These are phyloP conservation scores for Corvus cornix DNA, from an alignment of 2,113 vertebrate genomes.

Conservation along the genomic window DNA sequence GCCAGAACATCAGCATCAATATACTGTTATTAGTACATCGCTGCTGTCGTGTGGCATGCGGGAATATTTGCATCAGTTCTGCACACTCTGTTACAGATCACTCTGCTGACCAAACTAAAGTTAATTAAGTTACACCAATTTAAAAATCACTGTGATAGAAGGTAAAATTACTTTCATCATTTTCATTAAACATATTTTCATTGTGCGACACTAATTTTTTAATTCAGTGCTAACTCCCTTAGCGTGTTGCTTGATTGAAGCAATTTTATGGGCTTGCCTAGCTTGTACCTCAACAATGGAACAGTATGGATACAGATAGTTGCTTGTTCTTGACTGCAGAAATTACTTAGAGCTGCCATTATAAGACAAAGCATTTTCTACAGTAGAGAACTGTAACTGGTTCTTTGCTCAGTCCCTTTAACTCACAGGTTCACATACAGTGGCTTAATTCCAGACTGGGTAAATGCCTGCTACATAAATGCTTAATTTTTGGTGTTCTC, in stretches of 20 bases:
- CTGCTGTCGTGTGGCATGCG: not conserved
- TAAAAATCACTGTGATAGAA: not conserved
- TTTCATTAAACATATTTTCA: not conserved
- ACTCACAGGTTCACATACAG: not conserved
- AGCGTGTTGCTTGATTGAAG: not conserved
- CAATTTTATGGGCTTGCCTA: not conserved
- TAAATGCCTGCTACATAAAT: not conserved
- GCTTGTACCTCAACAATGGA: not conserved
- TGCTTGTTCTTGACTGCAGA: not conserved
- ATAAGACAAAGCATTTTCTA: not conserved
- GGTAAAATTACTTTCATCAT: not conserved
- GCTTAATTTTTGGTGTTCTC: not conserved
- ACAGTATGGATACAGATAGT: not conserved
- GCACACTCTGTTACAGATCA: not conserved
- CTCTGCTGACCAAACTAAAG: not conserved
- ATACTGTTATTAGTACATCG: fast-evolving
- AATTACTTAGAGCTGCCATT: not conserved
- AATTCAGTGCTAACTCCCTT: not conserved
- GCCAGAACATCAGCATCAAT: not conserved
- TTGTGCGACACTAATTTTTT: not conserved
- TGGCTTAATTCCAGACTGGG: not conserved
- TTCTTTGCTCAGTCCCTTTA: not conserved
- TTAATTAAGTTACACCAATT: not conserved
- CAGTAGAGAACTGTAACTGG: not conserved
- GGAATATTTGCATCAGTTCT: not conserved